Conservation (phyloP, 2,888 invertebrate species). For the Caenorhabditis doughertyi region DNA sequence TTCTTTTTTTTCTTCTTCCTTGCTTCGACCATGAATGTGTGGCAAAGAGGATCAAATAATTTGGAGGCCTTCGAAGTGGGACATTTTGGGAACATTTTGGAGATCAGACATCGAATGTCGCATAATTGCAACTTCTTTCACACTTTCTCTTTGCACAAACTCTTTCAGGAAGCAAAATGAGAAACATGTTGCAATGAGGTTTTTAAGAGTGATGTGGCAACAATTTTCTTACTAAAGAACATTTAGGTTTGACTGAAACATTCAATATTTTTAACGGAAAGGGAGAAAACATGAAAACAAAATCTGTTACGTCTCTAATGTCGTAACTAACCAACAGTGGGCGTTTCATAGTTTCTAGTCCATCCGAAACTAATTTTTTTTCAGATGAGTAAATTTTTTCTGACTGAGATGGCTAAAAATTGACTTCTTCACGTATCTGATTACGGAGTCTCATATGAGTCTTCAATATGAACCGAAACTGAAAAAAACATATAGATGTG, state of each 20-base stretch:
- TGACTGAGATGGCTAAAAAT: neutral
- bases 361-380: neutral
- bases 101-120: conserved; percentile 53
- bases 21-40: conserved; percentile 51
- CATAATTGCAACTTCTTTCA: conserved; percentile 52
- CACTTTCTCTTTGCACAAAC: conserved; percentile 31
- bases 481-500: too few species aligned
- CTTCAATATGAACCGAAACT: too few species aligned
- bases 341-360: neutral
- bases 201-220: neutral
- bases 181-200: conserved; percentile 1
- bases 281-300: neutral
- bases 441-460: too few species aligned
- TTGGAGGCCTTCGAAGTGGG: conserved; percentile 53
- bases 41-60: conserved; percentile 61
- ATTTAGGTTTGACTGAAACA: neutral
- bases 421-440: neutral
- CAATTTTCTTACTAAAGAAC: neutral
- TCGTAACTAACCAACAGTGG: neutral
- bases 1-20: neutral
- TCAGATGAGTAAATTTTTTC: neutral
- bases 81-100: conserved; percentile 59
- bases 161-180: conserved; percentile 14
- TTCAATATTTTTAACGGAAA: neutral
- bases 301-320: neutral